Base-by-base conservation (phyloP, 2,797 vertebrate species). In the Gymnocypris eckloni region DNA sequence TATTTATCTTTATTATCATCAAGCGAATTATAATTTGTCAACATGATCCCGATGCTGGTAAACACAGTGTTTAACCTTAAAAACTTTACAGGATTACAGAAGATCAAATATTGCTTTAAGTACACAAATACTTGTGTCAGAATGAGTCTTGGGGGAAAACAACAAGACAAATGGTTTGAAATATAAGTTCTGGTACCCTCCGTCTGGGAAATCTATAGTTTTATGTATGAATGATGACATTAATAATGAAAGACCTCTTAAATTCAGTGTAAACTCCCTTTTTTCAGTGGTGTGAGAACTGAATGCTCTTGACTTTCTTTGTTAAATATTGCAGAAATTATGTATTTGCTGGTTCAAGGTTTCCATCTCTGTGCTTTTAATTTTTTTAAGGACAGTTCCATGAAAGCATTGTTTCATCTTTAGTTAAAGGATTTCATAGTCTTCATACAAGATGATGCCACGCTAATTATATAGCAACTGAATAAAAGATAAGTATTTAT, bases 251-350 rank as follows among this genome's bases (percentile, higher is more conserved):
- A 45, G 89, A 89, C 92, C 91, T 85, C 84, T 83, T 89, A 89
- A 92, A 92, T 91, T 89, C 89, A 92, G 91, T 92, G 92, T 91
- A 92, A 93, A 93, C 92, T 92, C 93, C 92, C 89, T 93, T 91
- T 92, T 92, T 86, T 82, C 66, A 71, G 86, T 80, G 88, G 79
- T 20, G 50, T 45, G 50, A 82, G 67, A 71, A 52, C 50, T 56
- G n/a, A 28, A 92, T 87, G 93, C 93, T 92, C 88, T 91, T 92
- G 87, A 76, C 88, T 66, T 89, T 87, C 66, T 54, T 61, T 73
- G 70, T 77, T 83, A 59, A 70, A 54, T 9, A 22, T 25, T 79
- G 39, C n/a, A 39, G 64, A 56, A 67, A 50, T 69, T 76, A 33
- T 69, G 16, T 41, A 11, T 20, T 48, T 86, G 16, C 70, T 83